Percentiles rank a stretch among this genome's conserved stretches.
Evolutionary conservation across 2,113 vertebrate genomes (phyloP).

Genomic region (Coreoperca whiteheadi): DNA sequence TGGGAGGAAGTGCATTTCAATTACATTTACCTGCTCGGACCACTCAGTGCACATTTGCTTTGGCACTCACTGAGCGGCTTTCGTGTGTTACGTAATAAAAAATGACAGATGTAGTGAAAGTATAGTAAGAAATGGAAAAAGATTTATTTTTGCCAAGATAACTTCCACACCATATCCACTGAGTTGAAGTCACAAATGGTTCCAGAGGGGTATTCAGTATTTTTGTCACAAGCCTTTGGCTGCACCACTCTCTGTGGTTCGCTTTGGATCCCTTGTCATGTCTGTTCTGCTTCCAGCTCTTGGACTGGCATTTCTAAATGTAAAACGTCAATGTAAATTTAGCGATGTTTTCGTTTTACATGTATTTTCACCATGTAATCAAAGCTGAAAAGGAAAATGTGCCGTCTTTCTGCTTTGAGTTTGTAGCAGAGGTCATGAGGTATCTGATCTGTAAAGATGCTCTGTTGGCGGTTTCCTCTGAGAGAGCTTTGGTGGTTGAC

Average conservation of each 20-base stretch:
- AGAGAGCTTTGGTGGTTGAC: conserved; percentile 1
- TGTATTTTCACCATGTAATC: conserved; percentile 39
- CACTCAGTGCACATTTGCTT: conserved; percentile 57
- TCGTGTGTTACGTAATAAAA: conserved; percentile 59
- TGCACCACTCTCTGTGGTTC: conserved; percentile 36
- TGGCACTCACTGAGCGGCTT: conserved; percentile 40
- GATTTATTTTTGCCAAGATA: conserved; percentile 45
- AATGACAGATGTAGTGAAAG: conserved; percentile 36
- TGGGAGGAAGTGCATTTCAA: conserved; percentile 48
- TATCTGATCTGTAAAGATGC: neutral
- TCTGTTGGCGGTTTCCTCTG: neutral
- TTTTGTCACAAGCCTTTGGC: conserved; percentile 62
- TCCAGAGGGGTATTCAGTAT: conserved; percentile 53
- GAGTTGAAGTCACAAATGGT: conserved; percentile 38
- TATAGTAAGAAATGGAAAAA: conserved; percentile 58
- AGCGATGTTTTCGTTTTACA: conserved; percentile 32
- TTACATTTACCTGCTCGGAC: conserved; percentile 53
- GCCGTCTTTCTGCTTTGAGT: neutral
- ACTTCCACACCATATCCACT: conserved; percentile 41
- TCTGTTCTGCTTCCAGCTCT: conserved; percentile 57
- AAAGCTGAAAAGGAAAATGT: conserved; percentile 15
- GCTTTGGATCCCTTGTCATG: conserved; percentile 44
- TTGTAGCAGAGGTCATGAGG: conserved; percentile 16
- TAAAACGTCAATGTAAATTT: conserved; percentile 29
- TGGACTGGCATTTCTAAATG: conserved; percentile 29